A percentile compares a stretch with the other conserved stretches of the same genome.
phyloP scores from a whole-genome alignment of 2,797 vertebrate genomes.

The Thripadectes ignobilis region DNA sequence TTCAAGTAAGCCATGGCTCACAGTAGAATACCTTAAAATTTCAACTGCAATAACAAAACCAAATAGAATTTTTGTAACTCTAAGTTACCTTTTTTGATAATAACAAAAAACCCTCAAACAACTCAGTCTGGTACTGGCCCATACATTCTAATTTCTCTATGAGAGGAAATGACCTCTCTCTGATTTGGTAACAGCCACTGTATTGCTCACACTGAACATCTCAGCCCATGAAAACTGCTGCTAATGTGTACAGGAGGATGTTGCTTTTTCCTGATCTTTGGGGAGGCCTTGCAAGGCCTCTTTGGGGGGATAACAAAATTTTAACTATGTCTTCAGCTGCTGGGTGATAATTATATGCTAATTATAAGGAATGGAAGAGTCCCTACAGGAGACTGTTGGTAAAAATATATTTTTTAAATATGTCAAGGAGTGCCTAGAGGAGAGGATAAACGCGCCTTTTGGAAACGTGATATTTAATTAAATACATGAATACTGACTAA shows the following conservation, averaged over 20 bases:
- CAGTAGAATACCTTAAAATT: background rate
- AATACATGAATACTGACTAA: constrained; percentile 1
- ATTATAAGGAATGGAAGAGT: constrained; percentile 48
- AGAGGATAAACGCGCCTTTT: background rate
- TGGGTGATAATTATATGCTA: constrained; percentile 63
- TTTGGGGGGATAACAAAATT: constrained; percentile 18
- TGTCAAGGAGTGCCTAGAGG: constrained; percentile 54
- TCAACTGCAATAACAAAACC: background rate
- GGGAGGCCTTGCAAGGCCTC: background rate
- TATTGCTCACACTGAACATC: background rate
- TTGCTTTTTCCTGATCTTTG: background rate
- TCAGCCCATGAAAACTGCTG: background rate
- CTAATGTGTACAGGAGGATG: background rate
- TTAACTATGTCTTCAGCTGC: constrained; percentile 57
- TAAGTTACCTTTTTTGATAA: background rate
- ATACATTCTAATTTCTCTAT: background rate
- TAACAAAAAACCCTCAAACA: background rate
- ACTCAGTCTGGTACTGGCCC: background rate
- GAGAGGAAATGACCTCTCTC: background rate
- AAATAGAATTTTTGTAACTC: background rate
- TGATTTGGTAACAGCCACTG: background rate
- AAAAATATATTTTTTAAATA: constrained; percentile 64
- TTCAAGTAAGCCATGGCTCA: background rate
- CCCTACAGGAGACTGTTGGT: constrained; percentile 20
- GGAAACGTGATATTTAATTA: constrained; percentile 47